phyloP scores from a whole-genome alignment of 1,140 invertebrate species.

The Pogonomyrmex californicus region DNA sequence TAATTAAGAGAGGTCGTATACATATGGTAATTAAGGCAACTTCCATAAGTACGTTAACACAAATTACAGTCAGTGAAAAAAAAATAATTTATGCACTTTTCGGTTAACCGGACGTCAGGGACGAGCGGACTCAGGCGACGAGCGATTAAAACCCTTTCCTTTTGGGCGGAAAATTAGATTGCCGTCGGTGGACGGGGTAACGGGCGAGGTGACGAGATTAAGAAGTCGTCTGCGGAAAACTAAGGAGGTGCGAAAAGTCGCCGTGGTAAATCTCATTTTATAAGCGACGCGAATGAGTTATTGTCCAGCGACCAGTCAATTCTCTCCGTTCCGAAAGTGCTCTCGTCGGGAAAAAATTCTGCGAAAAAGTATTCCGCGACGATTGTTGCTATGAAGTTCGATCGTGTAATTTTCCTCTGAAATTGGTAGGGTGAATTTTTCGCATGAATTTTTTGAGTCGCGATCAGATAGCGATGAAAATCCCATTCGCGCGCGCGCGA shows the following conservation, averaged over 20 bases:
- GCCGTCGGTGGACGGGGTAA: slow-evolving; percentile 1
- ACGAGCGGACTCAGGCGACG: slow-evolving; percentile 12
- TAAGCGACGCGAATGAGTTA: slow-evolving; percentile 47
- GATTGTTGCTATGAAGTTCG: slow-evolving; percentile 11
- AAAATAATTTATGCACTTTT: slow-evolving; percentile 21
- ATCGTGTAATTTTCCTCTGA: neutral
- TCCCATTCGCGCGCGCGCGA: neutral
- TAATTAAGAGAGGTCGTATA: neutral
- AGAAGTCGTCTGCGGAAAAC: slow-evolving; percentile 62
- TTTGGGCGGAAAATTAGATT: slow-evolving; percentile 68
- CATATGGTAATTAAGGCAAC: slow-evolving; percentile 13
- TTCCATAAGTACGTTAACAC: slow-evolving; percentile 2
- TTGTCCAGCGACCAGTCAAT: slow-evolving; percentile 35
- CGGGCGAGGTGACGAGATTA: slow-evolving; percentile 58
- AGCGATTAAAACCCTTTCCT: slow-evolving; percentile 67
- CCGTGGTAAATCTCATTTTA: slow-evolving; percentile 59
- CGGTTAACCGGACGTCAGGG: neutral
- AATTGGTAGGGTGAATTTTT: slow-evolving; percentile 9
- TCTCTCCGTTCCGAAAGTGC: neutral
- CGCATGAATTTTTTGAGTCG: neutral
- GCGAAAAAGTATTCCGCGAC: slow-evolving; percentile 32
- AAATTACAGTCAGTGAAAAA: slow-evolving; percentile 9
- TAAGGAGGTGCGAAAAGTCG: slow-evolving; percentile 58
- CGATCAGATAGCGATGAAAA: neutral
- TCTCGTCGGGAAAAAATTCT: neutral